phyloP scores from a whole-genome alignment of 2,888 invertebrate genomes.

The Abrostola tripartita region DNA sequence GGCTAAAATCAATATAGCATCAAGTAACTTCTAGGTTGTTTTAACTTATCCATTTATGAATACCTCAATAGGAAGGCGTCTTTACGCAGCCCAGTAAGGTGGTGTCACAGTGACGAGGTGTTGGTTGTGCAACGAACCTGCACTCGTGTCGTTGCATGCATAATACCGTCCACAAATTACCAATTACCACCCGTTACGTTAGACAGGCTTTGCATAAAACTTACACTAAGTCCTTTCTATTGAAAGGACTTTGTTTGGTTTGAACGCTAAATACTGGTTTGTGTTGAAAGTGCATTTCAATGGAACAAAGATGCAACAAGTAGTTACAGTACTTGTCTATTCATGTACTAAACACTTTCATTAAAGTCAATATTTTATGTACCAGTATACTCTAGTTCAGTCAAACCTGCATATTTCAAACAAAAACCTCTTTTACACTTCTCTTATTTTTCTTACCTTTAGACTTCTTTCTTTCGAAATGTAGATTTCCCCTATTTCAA shows the following conservation, averaged over 20 bases:
- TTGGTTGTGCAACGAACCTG: slow-evolving; percentile 51
- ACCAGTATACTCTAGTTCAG: too few relatives aligned
- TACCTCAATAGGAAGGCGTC: not conserved
- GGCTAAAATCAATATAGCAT: too few relatives aligned
- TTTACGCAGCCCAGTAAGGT: slow-evolving; percentile 31
- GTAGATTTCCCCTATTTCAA: slow-evolving; percentile 10
- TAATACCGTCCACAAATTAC: slow-evolving; percentile 58
- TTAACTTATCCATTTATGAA: too few relatives aligned
- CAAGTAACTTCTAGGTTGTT: too few relatives aligned
- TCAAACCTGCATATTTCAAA: too few relatives aligned
- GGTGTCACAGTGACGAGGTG: slow-evolving; percentile 43
- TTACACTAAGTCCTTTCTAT: slow-evolving; percentile 38
- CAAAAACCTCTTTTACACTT: too few relatives aligned
- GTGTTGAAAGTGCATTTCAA: slow-evolving; percentile 35
- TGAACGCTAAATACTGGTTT: slow-evolving; percentile 21
- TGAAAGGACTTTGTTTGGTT: slow-evolving; percentile 32
- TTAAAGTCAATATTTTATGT: not conserved
- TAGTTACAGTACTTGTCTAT: slow-evolving; percentile 6
- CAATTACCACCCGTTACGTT: slow-evolving; percentile 57
- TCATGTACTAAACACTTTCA: slow-evolving; percentile 13
- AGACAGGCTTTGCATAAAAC: slow-evolving; percentile 37
- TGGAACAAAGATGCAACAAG: slow-evolving; percentile 7
- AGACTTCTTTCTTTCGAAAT: slow-evolving; percentile 3
- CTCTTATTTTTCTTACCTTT: too few relatives aligned
- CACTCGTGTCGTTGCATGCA: slow-evolving; percentile 46